Conservation (phyloP, 2,888 invertebrate species). For the Cephus pygmeus region DNA sequence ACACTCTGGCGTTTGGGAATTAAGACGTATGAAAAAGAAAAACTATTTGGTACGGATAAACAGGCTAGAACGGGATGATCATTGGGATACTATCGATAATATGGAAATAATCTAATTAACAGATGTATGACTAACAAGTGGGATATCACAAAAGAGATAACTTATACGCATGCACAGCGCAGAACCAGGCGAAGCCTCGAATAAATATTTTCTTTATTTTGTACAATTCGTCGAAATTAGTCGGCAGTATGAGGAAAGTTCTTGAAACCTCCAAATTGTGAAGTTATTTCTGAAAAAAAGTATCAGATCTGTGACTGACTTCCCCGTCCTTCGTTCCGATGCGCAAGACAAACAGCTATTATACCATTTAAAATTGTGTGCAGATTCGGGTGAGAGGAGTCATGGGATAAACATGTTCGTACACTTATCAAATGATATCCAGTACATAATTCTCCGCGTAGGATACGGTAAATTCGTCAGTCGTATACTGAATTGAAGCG, state of each 20-base stretch:
- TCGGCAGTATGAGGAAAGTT: neutral
- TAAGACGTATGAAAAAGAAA: too few species aligned
- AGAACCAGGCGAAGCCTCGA: neutral
- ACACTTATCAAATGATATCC: neutral
- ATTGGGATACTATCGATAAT: neutral
- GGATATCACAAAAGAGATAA: neutral
- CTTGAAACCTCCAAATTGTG: neutral
- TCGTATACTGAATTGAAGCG: neutral
- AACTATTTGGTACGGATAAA: neutral
- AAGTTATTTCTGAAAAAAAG: neutral
- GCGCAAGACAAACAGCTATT: neutral
- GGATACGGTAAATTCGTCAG: neutral
- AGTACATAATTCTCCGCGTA: neutral
- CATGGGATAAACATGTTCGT: neutral
- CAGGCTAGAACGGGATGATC: neutral
- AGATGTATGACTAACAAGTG: neutral
- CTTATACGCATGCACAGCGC: neutral
- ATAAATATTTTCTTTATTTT: constrained; percentile 1
- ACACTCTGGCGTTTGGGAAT: too few species aligned
- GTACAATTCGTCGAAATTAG: neutral
- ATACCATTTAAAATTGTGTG: neutral
- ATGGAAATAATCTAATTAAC: neutral
- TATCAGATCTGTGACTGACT: neutral
- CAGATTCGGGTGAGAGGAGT: neutral
- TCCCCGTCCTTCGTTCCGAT: neutral